Conservation (phyloP, 2,888 invertebrate genomes). For the Temnothorax unifasciatus region DNA sequence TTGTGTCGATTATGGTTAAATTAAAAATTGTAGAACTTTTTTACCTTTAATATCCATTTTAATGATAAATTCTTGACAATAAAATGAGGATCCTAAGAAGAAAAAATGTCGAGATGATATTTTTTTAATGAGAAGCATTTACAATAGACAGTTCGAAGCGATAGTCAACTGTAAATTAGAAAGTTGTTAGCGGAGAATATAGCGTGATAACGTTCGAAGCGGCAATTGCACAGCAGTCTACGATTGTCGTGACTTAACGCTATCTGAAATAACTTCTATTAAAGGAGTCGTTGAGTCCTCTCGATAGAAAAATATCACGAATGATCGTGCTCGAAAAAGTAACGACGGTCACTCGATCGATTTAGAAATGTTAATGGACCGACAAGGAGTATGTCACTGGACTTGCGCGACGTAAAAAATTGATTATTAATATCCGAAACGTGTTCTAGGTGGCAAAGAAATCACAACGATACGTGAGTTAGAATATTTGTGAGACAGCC, state of each 20-base stretch:
- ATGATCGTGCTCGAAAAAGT: conserved; percentile 37
- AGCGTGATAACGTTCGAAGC: neutral
- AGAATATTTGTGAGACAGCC: neutral
- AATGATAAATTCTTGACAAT: neutral
- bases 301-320: conserved; percentile 52
- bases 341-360: conserved; percentile 29
- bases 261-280: neutral
- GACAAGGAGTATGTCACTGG: conserved; percentile 38
- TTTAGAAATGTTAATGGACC: conserved; percentile 64
- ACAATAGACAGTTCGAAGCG: neutral
- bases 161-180: neutral
- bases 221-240: neutral
- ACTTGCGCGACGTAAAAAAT: conserved; percentile 29
- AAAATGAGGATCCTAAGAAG: neutral
- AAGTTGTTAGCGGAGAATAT: conserved; percentile 5
- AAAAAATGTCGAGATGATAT: neutral
- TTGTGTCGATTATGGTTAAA: no score
- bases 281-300: no score
- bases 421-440: conserved; percentile 17
- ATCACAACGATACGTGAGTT: conserved; percentile 1
- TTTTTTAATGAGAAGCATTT: neutral
- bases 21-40: no score
- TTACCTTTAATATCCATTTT: neutral
- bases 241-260: conserved; percentile 13
- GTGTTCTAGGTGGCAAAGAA: neutral